Evolutionary conservation across 2,113 vertebrate genomes (phyloP).

Genomic region (Shinisaurus crocodilurus): DNA sequence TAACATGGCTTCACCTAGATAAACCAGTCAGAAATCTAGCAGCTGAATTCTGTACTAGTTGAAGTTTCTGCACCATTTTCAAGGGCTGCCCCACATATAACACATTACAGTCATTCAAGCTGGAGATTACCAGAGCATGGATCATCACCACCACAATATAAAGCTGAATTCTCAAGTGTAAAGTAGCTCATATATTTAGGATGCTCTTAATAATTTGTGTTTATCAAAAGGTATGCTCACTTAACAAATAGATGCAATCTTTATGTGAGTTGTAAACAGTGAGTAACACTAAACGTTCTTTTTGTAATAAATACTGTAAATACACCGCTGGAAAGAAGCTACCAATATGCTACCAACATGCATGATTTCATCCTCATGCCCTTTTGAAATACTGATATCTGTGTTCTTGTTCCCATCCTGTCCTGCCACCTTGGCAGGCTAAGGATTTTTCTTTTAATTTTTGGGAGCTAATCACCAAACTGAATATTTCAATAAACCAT

Average conservation of each 20-base stretch:
- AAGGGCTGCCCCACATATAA: too few species aligned
- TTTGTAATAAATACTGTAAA: background rate
- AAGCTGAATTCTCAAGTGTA: background rate
- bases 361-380: background rate
- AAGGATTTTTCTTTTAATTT: conserved; percentile 3
- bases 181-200: background rate
- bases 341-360: background rate
- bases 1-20: too few species aligned
- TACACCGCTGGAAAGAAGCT: background rate
- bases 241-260: too few species aligned
- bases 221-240: background rate
- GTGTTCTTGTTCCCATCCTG: conserved; percentile 12
- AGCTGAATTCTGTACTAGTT: too few species aligned
- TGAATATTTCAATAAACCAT: background rate
- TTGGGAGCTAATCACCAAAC: background rate
- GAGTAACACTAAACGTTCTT: background rate
- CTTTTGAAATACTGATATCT: conserved; percentile 36
- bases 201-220: background rate
- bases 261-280: background rate
- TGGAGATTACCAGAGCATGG: too few species aligned
- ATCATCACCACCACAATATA: too few species aligned
- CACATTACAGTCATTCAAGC: too few species aligned
- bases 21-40: too few species aligned
- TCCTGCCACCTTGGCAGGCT: too few species aligned
- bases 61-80: too few species aligned